Evolutionary conservation across 2,113 vertebrate species (phyloP).

Genomic region (Syngnathus floridae): DNA sequence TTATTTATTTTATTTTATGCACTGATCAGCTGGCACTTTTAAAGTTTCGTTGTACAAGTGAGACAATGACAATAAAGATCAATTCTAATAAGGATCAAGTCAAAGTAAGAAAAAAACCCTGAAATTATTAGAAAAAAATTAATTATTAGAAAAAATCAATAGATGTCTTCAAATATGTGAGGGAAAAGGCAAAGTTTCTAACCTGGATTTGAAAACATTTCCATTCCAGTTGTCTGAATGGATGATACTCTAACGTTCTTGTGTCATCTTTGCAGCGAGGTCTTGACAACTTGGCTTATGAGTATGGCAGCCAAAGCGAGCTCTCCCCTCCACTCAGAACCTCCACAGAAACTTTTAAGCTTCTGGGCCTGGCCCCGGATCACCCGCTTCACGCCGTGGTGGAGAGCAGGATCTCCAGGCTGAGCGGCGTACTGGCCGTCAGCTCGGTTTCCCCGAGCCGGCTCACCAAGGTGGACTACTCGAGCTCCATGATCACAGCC

Average conservation of each 20-base stretch:
- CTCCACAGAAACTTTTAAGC: constrained; percentile 49
- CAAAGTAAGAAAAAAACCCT: too few relatives aligned
- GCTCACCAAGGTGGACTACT: constrained; percentile 66
- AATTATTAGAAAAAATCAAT: too few relatives aligned
- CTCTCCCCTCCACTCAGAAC: constrained; percentile 17
- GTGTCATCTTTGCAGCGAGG: constrained; percentile 65
- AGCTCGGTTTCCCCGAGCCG: constrained; percentile 62
- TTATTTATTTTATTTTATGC: too few relatives aligned
- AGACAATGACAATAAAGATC: too few relatives aligned
- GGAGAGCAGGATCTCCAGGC: constrained; percentile 63
- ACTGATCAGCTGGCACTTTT: too few relatives aligned
- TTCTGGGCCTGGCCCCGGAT: constrained; percentile 71
- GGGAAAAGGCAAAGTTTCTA: too few relatives aligned
- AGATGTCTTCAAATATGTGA: too few relatives aligned
- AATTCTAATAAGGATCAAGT: not conserved
- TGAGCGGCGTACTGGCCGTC: constrained; percentile 71
- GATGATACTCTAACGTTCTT: not conserved
- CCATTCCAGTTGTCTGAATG: not conserved
- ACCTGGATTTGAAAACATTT: too few relatives aligned
- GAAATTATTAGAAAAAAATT: too few relatives aligned
- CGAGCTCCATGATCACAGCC: constrained; percentile 53
- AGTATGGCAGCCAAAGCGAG: constrained; percentile 56
- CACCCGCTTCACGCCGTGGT: constrained; percentile 65
- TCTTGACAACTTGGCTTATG: constrained; percentile 82
- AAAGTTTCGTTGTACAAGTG: too few relatives aligned